These are phyloP conservation scores for Pollimyrus isidori DNA, from an alignment of 2,113 vertebrate species.

Conservation along the genomic window DNA sequence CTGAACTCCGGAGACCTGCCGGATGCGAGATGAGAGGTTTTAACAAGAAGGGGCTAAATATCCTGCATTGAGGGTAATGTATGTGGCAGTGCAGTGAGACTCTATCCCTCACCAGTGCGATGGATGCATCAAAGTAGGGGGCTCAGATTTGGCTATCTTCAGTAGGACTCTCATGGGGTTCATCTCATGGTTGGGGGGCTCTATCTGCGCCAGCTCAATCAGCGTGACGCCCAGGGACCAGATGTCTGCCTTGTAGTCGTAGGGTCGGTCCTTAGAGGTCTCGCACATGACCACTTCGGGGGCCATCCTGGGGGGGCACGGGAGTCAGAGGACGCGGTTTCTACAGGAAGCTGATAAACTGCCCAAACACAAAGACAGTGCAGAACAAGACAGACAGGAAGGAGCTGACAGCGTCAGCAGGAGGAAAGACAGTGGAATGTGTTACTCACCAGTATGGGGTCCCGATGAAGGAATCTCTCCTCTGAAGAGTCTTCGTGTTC, in stretches of 20 bases:
- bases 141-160: slow-evolving; percentile 97
- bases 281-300: slow-evolving; percentile 99
- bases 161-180: slow-evolving; percentile 96
- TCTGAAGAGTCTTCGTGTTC: slow-evolving; percentile 93
- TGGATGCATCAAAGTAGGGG: slow-evolving; percentile 82
- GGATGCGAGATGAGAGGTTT: neutral
- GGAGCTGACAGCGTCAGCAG: neutral
- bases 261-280: slow-evolving; percentile 94
- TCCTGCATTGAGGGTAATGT: neutral
- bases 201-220: slow-evolving; percentile 96
- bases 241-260: slow-evolving; percentile 96
- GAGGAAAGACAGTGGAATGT: neutral
- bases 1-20: slow-evolving; percentile 88
- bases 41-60: neutral
- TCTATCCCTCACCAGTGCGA: slow-evolving; percentile 76
- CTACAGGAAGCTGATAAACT: neutral
- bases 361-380: neutral
- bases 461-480: slow-evolving; percentile 96
- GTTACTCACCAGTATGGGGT: slow-evolving; percentile 96
- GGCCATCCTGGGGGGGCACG: slow-evolving; percentile 77
- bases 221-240: slow-evolving; percentile 96
- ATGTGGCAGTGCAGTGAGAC: neutral
- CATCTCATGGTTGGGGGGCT: slow-evolving; percentile 95
- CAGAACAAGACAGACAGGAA: neutral
- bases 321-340: neutral